phyloP scores from a whole-genome alignment of 2,113 vertebrate genomes.

The Otus sunia region DNA sequence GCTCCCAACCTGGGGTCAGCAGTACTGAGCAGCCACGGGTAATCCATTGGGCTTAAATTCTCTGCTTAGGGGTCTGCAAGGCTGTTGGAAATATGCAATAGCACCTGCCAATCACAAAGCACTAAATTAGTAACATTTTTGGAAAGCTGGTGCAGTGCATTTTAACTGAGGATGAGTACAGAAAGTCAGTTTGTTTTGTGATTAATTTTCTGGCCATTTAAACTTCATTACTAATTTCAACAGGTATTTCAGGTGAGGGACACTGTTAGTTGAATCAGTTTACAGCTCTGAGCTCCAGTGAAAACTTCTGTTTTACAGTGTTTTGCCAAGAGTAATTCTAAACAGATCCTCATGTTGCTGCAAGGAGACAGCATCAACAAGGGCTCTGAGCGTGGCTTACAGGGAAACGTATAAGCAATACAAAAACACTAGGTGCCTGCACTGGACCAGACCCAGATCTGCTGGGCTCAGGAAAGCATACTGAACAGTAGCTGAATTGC shows the following conservation, averaged over 20 bases:
- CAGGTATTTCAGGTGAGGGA: not conserved
- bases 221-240: not conserved
- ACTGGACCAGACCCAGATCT: not conserved
- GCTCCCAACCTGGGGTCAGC: accelerated
- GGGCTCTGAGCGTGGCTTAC: not conserved
- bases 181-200: not conserved
- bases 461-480: not conserved
- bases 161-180: not conserved
- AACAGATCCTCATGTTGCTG: not conserved
- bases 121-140: not conserved
- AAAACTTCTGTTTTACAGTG: not conserved
- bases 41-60: not conserved
- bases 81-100: not conserved
- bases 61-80: not conserved
- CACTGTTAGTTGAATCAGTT: not conserved
- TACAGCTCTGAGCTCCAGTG: not conserved
- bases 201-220: not conserved
- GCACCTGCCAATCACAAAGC: not conserved
- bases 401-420: not conserved
- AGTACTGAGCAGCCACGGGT: not conserved
- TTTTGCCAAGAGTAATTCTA: not conserved
- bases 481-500: not conserved
- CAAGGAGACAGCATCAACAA: not conserved
- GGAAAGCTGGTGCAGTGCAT: not conserved
- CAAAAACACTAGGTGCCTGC: not conserved